Percentiles rank a stretch among this genome's conserved stretches.
phyloP scores from a whole-genome alignment of 2,113 vertebrate genomes.

The Agelaius tricolor region DNA sequence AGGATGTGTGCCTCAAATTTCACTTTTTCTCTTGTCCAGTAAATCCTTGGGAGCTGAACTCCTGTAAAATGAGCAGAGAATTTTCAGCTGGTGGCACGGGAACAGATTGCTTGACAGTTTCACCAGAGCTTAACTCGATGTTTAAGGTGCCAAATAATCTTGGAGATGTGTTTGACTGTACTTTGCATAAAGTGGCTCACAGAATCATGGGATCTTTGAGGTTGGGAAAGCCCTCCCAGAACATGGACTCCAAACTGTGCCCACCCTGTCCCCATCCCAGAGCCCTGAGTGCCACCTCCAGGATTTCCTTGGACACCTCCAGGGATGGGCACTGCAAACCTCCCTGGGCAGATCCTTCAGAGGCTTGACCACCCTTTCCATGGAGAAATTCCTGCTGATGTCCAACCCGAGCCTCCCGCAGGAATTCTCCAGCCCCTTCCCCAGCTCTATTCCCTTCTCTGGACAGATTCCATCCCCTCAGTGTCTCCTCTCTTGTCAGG shows the following conservation, averaged over 20 bases:
- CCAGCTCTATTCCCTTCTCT: not conserved
- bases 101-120: not conserved
- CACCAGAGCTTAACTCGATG: not conserved
- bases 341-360: not conserved
- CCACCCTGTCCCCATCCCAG: not conserved
- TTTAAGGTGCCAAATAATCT: not conserved
- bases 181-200: not conserved
- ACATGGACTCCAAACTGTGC: fast-evolving
- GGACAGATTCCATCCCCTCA: fast-evolving
- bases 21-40: conserved; percentile 58
- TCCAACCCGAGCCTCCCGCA: not conserved
- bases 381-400: not conserved
- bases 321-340: not conserved
- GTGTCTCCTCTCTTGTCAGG: fast-evolving
- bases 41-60: conserved; percentile 26
- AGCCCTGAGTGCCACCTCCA: fast-evolving
- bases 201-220: not conserved
- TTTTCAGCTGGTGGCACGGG: not conserved
- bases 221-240: not conserved
- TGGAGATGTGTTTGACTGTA: not conserved
- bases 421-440: not conserved
- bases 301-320: not conserved
- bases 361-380: fast-evolving
- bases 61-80: not conserved
- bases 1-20: conserved; percentile 78